phyloP scores from a whole-genome alignment of 2,888 invertebrate genomes.

The Dinocampus coccinellae region DNA sequence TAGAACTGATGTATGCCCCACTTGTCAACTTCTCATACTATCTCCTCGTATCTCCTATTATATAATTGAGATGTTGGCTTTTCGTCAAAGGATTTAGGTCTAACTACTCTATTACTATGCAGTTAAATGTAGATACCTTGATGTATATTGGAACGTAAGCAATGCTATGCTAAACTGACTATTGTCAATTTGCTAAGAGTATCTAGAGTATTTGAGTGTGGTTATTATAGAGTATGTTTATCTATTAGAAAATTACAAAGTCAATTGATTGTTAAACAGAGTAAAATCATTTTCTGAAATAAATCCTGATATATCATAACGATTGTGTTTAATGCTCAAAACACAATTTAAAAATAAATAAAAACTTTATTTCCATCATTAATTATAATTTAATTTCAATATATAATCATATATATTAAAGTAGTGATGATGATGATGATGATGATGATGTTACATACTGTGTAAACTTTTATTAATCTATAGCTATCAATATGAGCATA shows the following conservation, averaged over 20 bases:
- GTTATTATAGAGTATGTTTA: not conserved
- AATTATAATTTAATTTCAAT: no score
- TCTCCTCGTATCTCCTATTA: not conserved
- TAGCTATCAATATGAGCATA: no score
- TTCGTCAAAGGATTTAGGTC: slow-evolving; percentile 54
- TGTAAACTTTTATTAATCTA: no score
- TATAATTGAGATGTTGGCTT: slow-evolving; percentile 56
- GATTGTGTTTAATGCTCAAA: no score
- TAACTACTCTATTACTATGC: slow-evolving; percentile 54
- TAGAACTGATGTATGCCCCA: slow-evolving; percentile 2
- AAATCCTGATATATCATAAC: no score
- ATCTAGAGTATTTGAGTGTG: not conserved
- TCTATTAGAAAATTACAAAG: not conserved
- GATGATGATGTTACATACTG: no score
- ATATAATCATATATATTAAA: no score
- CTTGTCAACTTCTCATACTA: slow-evolving; percentile 44
- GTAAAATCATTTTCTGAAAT: no score
- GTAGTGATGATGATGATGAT: no score
- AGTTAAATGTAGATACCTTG: slow-evolving; percentile 34
- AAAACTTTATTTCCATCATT: no score
- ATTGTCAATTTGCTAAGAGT: not conserved
- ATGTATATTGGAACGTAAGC: slow-evolving; percentile 14
- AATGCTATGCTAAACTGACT: slow-evolving; percentile 2
- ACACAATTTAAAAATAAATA: no score
- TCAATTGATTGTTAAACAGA: no score